Base-by-base conservation (phyloP, 2,797 vertebrate genomes). In the Neoniphon sammara region DNA sequence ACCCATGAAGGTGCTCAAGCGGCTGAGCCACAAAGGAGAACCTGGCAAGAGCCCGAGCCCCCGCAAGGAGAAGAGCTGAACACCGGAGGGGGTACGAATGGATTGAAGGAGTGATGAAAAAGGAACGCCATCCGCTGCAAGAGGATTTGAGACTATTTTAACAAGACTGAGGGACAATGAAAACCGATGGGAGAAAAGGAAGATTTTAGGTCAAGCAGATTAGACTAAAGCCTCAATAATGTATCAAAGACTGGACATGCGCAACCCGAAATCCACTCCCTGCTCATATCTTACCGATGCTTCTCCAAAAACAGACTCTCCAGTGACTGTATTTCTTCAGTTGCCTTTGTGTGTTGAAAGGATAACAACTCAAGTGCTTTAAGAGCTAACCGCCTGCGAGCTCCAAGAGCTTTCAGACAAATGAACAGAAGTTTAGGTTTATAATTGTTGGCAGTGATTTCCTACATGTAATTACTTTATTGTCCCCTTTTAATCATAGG, bases 1-100 rank as follows among this genome's bases (percentile, higher is more conserved):
- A 91, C 95, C 96, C 75, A 97, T 98, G 75, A 99, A 99, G 85
- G 94, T 98, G 81, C 91, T 99, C 61, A 98, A 97, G 91, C 92
- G 97, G 72, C 92, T 99, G 80, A 95, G 97, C 81, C 94, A 94
- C 69, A 99, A 97, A 91, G 95, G 94, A 30, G 97, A 98, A 7
- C 75, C 92, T 57, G 94, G 94, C 69, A 96, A 92, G 66, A 88
- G 85, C 59, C 82, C 46, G 54, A 92, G 92, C 76, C 91, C 91
- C 7, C 85, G 50, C 8, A 94, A 94, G 61, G 93, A 95, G 36
- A 93, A 94, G 72, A 93, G 90, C 85, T 93, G 89, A 92, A 62
- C 58, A 5, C 20, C 69, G 10, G 66, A 67, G 67, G 60, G 21
- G 50, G 25, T 11, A 17, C 18, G 20, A 47, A n/a, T 34, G 47